These are phyloP conservation scores for Mesochorus sp. DNA, from an alignment of 2,888 invertebrate genomes.

Conservation along the genomic window DNA sequence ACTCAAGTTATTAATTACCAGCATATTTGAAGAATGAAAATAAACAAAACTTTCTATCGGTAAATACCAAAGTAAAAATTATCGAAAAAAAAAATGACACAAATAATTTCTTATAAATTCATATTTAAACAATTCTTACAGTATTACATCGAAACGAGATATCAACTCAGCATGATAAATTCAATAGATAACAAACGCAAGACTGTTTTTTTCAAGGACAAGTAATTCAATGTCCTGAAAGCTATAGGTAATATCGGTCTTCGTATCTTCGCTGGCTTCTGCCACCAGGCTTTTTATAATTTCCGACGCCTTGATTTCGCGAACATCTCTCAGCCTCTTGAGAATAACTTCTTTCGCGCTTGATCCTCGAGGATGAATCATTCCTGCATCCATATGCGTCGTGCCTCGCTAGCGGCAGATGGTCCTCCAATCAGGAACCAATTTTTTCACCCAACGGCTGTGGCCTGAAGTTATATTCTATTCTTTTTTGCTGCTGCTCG, in stretches of 20 bases:
- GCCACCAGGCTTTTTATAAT: not conserved
- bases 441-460: constrained; percentile 78
- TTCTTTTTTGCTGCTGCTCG: constrained; percentile 76
- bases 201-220: not conserved
- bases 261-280: constrained; percentile 1
- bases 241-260: constrained; percentile 19
- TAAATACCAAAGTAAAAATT: not conserved
- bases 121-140: not conserved
- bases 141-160: not conserved
- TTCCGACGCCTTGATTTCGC: not conserved
- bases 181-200: constrained; percentile 7
- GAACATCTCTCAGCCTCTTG: not conserved
- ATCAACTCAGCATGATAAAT: constrained; percentile 12
- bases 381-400: not conserved
- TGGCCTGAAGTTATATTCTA: constrained; percentile 73
- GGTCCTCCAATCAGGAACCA: constrained; percentile 72
- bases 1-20: not conserved
- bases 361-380: constrained; percentile 4
- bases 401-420: not conserved
- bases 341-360: constrained; percentile 16
- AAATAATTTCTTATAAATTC: not conserved
- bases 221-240: constrained; percentile 9
- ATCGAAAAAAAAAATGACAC: not conserved
- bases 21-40: not conserved
- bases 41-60: too few species aligned